phyloP scores from a whole-genome alignment of 2,113 vertebrate genomes.

The Zosterops borbonicus region DNA sequence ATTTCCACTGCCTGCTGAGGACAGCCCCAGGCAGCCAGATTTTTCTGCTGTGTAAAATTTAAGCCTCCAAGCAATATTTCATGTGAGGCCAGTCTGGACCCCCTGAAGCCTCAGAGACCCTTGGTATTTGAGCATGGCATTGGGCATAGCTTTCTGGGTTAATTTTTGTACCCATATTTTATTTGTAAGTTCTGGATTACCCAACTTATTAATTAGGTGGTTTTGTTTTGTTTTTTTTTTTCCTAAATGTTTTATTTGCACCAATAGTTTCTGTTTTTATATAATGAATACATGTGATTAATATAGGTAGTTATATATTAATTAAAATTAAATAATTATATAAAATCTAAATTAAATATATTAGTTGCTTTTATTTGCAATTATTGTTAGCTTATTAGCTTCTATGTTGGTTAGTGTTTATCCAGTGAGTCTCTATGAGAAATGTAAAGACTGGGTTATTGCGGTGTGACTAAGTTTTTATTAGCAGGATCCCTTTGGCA shows the following conservation, averaged over 20 bases:
- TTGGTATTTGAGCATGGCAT: not conserved
- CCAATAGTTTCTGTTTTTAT: not conserved
- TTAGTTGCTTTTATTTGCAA: not conserved
- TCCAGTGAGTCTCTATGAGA: not conserved
- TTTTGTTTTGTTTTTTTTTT: not conserved
- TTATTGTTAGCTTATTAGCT: not conserved
- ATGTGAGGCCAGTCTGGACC: not conserved
- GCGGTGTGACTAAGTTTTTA: not conserved
- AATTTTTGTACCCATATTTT: not conserved
- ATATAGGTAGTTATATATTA: not conserved
- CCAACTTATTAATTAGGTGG: not conserved
- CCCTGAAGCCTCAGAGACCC: not conserved
- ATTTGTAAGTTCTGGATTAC: not conserved
- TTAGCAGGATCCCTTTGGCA: not conserved
- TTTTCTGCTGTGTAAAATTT: not conserved
- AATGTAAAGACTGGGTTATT: accelerated
- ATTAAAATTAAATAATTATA: not conserved
- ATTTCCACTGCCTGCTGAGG: not conserved
- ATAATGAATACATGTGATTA: not conserved
- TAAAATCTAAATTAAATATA: not conserved
- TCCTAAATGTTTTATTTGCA: not conserved
- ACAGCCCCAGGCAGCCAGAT: not conserved
- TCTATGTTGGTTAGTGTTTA: not conserved
- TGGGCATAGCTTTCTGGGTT: not conserved
- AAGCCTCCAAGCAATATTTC: not conserved